These are phyloP conservation scores for Porites divaricata DNA, from an alignment of 92 coral and sea anemone species.

Conservation along the genomic window DNA sequence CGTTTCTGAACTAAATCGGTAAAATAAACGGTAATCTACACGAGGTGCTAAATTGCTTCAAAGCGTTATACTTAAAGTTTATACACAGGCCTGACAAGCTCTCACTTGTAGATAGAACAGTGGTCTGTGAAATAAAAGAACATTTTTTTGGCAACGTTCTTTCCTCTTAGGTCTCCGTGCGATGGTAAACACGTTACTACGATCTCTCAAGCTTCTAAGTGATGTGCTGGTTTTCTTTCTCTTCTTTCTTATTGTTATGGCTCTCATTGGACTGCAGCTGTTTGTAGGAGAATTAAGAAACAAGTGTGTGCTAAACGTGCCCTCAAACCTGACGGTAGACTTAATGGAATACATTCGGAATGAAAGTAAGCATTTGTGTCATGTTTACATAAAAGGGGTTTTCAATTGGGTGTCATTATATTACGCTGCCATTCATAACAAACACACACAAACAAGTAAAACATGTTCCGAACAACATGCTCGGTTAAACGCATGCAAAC, in stretches of 20 bases:
- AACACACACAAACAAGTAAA: too few species aligned
- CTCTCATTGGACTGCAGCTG: slow-evolving; percentile 82
- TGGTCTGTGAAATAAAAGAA: too few species aligned
- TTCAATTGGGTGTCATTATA: not conserved
- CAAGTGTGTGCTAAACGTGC: slow-evolving; percentile 60
- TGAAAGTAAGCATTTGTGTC: slow-evolving; percentile 55
- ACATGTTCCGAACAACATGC: too few species aligned
- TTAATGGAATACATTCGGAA: slow-evolving; percentile 42
- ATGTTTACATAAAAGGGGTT: too few species aligned
- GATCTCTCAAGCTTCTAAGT: slow-evolving; percentile 79
- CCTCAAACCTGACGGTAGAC: slow-evolving; percentile 29
- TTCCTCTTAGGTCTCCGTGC: slow-evolving; percentile 70
- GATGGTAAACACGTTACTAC: slow-evolving; percentile 87
- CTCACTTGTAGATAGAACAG: too few species aligned
- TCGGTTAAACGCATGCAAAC: too few species aligned
- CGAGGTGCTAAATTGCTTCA: too few species aligned
- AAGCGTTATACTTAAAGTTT: too few species aligned
- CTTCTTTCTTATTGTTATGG: slow-evolving; percentile 84
- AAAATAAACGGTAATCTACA: too few species aligned
- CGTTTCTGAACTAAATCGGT: too few species aligned
- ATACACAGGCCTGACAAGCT: too few species aligned
- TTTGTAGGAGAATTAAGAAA: slow-evolving; percentile 80
- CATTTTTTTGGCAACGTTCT: not conserved
- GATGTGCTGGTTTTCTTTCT: slow-evolving; percentile 84
- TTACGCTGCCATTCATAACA: too few species aligned